phyloP scores from a whole-genome alignment of 2,113 vertebrate species.

The Pachycephala philippinensis region DNA sequence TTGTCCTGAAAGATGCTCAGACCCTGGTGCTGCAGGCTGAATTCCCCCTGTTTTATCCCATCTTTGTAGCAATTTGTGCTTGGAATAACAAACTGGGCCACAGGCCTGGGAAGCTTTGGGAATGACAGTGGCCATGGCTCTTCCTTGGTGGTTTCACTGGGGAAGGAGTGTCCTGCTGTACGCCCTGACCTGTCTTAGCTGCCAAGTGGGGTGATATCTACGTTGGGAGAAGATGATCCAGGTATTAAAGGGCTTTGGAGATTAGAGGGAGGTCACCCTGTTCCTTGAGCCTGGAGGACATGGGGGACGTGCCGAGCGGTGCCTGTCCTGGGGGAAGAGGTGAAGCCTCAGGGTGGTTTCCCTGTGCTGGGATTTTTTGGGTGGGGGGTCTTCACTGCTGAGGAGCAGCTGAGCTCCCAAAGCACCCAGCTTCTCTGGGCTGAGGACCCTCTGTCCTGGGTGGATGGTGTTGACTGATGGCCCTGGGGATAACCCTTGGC shows the following conservation, averaged over 20 bases:
- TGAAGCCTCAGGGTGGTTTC: rapidly evolving
- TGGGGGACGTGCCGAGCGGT: not conserved
- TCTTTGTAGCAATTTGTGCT: not conserved
- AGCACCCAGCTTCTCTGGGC: not conserved
- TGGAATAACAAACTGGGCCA: rapidly evolving
- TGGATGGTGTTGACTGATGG: rapidly evolving
- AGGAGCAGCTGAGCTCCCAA: not conserved
- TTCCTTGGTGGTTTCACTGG: not conserved
- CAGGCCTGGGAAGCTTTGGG: not conserved
- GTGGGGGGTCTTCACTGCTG: rapidly evolving
- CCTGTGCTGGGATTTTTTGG: not conserved
- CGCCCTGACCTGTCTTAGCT: not conserved
- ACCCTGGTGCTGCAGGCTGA: rapidly evolving
- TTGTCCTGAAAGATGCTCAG: not conserved
- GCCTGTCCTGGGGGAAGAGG: not conserved
- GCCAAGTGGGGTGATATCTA: not conserved
- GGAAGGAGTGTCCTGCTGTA: not conserved
- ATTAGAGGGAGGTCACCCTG: slow-evolving; percentile 39
- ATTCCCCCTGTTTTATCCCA: rapidly evolving
- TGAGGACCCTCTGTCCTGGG: not conserved
- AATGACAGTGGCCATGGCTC: rapidly evolving
- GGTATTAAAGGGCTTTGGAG: slow-evolving; percentile 49
- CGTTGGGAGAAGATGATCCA: slow-evolving; percentile 42
- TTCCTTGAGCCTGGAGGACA: not conserved
- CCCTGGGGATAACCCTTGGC: not conserved